These are phyloP conservation scores for Oriolus oriolus DNA, from an alignment of 2,113 vertebrate genomes.

Conservation along the genomic window DNA sequence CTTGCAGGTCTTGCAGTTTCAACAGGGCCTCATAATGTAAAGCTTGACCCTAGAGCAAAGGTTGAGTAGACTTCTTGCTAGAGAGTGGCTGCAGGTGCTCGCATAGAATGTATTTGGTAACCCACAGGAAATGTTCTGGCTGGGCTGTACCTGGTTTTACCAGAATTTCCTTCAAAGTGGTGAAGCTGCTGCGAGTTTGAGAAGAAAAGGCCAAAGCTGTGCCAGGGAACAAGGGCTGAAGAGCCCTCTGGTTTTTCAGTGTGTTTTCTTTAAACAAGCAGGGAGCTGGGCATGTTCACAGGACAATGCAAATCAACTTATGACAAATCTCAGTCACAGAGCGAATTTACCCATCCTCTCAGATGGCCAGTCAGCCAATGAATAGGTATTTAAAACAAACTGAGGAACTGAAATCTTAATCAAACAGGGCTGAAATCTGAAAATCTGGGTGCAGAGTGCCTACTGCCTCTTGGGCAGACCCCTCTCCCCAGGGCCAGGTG, in stretches of 20 bases:
- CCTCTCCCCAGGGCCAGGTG: rapidly evolving
- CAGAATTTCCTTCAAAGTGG: neutral
- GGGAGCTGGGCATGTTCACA: neutral
- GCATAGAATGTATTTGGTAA: neutral
- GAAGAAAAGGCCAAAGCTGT: neutral
- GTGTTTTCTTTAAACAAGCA: neutral
- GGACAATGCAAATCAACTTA: neutral
- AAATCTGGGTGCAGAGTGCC: rapidly evolving
- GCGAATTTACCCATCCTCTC: neutral
- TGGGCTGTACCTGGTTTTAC: neutral
- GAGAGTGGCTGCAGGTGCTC: rapidly evolving
- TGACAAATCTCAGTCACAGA: neutral
- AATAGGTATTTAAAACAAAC: neutral
- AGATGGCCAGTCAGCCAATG: neutral
- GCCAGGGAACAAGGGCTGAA: neutral
- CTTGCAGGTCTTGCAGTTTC: neutral
- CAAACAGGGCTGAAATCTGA: neutral
- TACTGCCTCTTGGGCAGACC: neutral
- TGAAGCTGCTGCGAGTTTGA: neutral
- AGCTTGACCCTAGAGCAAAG: neutral
- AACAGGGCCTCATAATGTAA: neutral
- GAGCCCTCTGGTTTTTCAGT: neutral
- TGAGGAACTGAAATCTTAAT: neutral
- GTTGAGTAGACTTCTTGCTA: neutral
- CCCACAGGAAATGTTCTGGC: neutral